Conservation (phyloP, 2,888 invertebrate species). For the Pachliopta kotzebuea region DNA sequence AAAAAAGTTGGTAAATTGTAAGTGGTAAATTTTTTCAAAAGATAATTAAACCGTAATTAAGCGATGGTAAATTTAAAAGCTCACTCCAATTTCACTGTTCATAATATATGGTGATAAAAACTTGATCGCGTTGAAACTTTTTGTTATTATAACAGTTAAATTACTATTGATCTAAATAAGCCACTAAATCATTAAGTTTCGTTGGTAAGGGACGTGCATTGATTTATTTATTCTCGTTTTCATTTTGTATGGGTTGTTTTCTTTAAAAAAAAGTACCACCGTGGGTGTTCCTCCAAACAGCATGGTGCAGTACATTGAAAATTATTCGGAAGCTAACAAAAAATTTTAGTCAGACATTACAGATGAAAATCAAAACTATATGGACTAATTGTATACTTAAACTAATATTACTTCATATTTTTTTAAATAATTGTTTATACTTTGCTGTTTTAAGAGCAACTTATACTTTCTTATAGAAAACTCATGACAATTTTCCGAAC, state of each 20-base stretch:
- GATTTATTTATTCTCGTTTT: conserved; percentile 18
- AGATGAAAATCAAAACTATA: not conserved
- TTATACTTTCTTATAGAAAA: no score
- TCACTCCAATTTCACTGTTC: conserved; percentile 2
- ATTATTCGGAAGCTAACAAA: conserved; percentile 2
- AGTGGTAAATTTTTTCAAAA: not conserved
- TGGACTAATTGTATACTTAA: no score
- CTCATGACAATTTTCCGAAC: no score
- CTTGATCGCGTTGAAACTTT: not conserved
- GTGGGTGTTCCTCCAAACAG: conserved; percentile 11
- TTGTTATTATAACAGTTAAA: conserved; percentile 12
- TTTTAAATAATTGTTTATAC: no score
- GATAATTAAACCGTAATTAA: conserved; percentile 23
- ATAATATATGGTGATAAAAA: conserved; percentile 11
- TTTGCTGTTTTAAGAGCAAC: no score
- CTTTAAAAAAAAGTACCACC: not conserved
- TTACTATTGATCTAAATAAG: conserved; percentile 1
- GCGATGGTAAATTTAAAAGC: not conserved
- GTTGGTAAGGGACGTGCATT: conserved; percentile 4
- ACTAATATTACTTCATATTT: no score
- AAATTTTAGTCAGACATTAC: not conserved
- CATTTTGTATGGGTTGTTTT: not conserved
- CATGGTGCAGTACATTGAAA: not conserved
- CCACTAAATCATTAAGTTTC: conserved; percentile 14
- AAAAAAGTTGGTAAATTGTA: conserved; percentile 6